Evolutionary conservation across 2,113 vertebrate species (phyloP).

Genomic region (Phylloscopus trochiloides): DNA sequence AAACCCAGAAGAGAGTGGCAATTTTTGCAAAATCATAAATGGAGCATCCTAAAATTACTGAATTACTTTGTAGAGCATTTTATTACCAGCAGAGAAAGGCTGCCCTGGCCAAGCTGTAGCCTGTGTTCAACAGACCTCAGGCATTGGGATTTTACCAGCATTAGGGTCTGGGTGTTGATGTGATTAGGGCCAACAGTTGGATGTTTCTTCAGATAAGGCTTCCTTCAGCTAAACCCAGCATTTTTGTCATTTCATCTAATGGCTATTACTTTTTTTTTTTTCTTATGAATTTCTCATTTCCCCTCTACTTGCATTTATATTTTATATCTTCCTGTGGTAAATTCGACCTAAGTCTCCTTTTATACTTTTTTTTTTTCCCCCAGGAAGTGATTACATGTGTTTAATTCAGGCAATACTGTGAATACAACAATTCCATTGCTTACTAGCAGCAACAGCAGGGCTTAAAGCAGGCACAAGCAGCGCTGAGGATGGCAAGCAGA

Average conservation of each 20-base stretch:
- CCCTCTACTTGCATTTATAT: neutral
- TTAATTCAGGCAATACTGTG: neutral
- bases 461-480: neutral
- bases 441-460: neutral
- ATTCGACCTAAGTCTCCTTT: neutral
- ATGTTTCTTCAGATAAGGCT: neutral
- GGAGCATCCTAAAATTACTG: neutral
- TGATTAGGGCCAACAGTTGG: neutral
- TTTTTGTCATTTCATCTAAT: neutral
- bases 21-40: conserved; percentile 23
- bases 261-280: neutral
- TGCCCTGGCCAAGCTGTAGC: neutral
- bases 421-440: neutral
- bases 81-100: neutral
- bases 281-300: neutral
- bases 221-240: neutral
- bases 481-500: neutral
- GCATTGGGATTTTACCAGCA: neutral
- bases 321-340: neutral
- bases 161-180: neutral
- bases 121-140: neutral
- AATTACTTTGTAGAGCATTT: neutral
- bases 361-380: neutral
- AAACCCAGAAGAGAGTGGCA: neutral
- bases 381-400: neutral